These are phyloP conservation scores for Phocoena sinus DNA, from an alignment of 2,113 vertebrate genomes.

Conservation along the genomic window DNA sequence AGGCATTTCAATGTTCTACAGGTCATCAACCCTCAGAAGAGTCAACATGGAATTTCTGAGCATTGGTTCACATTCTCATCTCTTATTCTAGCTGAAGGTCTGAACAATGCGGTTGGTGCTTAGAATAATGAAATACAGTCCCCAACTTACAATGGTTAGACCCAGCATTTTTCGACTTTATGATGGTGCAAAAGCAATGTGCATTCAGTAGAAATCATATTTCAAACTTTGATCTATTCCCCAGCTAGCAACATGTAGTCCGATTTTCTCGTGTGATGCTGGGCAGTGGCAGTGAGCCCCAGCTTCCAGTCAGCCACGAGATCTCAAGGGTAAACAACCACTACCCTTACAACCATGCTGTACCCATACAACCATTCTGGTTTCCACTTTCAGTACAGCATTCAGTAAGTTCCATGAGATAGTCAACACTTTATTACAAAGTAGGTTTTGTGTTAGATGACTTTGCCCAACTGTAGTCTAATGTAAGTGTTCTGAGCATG, in stretches of 20 bases:
- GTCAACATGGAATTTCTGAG: background rate
- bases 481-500: background rate
- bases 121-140: background rate
- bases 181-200: background rate
- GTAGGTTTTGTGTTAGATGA: background rate
- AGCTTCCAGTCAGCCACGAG: background rate
- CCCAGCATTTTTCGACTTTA: background rate
- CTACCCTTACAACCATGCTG: background rate
- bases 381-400: background rate
- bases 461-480: background rate
- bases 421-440: background rate
- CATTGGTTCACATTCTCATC: background rate
- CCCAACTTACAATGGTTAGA: background rate
- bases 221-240: background rate
- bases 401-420: background rate
- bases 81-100: background rate
- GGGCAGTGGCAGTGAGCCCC: background rate
- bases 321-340: background rate
- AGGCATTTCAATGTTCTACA: background rate
- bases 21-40: background rate
- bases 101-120: no score
- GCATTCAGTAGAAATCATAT: background rate
- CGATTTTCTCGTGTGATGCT: background rate
- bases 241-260: background rate
- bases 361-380: background rate